A percentile compares a stretch with the other conserved stretches of the same genome.
Evolutionary conservation across 2,797 vertebrate species (phyloP).

Genomic region (Artibeus jamaicensis): DNA sequence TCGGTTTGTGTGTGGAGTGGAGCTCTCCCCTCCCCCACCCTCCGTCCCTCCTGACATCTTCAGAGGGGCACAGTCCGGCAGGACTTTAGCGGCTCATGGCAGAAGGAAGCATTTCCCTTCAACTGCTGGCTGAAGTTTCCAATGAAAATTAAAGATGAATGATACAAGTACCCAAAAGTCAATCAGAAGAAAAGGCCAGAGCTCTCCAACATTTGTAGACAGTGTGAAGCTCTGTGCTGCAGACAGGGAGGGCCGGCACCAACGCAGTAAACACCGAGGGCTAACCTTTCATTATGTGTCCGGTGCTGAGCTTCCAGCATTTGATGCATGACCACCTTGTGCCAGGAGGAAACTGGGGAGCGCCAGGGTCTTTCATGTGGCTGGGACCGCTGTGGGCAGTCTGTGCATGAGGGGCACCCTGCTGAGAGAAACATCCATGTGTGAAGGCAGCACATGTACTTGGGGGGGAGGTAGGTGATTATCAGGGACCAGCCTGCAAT

Average conservation of each 20-base stretch:
- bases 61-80: rapidly evolving
- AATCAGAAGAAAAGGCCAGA: conserved; percentile 47
- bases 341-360: conserved; percentile 75
- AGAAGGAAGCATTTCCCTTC: conserved; percentile 34
- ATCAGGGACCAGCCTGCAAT: background rate
- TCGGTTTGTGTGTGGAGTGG: background rate
- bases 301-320: conserved; percentile 58
- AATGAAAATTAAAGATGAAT: conserved; percentile 57
- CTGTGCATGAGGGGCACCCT: conserved; percentile 48
- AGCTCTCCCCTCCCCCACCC: background rate
- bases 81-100: background rate
- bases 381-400: conserved; percentile 82
- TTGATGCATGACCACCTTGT: conserved; percentile 77
- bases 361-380: conserved; percentile 82
- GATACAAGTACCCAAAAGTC: conserved; percentile 55
- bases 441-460: background rate
- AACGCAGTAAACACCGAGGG: background rate
- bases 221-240: conserved; percentile 52
- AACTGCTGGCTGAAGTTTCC: conserved; percentile 1
- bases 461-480: background rate
- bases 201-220: conserved; percentile 42
- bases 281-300: conserved; percentile 40
- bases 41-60: background rate
- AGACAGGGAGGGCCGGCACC: conserved; percentile 70
- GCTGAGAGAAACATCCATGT: background rate